A percentile compares a stretch with the other conserved stretches of the same genome.
phyloP scores from a whole-genome alignment of 2,113 vertebrate genomes.

The Sialia sialis region DNA sequence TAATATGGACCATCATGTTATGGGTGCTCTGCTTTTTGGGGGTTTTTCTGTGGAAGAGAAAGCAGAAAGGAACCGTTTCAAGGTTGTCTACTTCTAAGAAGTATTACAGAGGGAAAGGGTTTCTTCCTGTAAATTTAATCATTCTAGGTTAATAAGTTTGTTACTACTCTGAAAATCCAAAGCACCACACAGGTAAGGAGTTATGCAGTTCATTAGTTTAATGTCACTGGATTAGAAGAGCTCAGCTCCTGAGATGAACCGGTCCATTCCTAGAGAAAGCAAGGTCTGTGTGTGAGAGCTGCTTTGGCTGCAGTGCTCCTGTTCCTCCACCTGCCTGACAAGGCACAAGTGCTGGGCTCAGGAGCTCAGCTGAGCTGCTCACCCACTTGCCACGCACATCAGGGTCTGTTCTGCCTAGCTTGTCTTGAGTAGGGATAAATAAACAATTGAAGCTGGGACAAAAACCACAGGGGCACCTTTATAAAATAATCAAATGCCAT shows the following conservation, averaged over 20 bases:
- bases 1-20: not conserved
- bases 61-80: not conserved
- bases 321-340: not conserved
- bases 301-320: not conserved
- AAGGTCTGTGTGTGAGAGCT: not conserved
- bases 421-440: not conserved
- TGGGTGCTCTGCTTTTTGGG: not conserved
- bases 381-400: accelerated
- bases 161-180: not conserved
- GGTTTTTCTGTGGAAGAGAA: not conserved
- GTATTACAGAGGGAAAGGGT: not conserved
- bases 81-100: not conserved
- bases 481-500: not conserved
- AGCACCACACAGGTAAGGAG: not conserved
- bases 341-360: not conserved
- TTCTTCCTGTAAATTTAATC: not conserved
- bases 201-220: not conserved
- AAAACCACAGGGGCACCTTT: not conserved
- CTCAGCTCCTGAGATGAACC: not conserved
- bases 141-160: not conserved
- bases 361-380: not conserved
- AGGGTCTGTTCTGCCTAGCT: not conserved
- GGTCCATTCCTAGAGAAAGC: not conserved
- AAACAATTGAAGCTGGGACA: not conserved
- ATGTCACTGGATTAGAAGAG: not conserved